Conservation (phyloP, 2,888 invertebrate species). For the Syrista parreyssii region DNA sequence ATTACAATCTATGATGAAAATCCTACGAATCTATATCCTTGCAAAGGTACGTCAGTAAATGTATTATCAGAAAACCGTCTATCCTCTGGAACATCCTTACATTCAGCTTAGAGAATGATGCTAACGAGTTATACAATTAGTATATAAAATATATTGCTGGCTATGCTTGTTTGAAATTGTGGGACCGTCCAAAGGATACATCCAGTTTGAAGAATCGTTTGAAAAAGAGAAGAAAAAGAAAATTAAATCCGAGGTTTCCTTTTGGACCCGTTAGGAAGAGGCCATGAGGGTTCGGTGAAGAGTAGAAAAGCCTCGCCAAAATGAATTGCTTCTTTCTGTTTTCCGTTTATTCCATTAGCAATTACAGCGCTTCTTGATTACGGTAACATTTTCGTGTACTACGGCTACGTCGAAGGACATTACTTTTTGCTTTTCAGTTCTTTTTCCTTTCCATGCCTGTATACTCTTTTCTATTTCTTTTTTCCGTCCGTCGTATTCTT, state of each 20-base stretch:
- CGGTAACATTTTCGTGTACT: slow-evolving; percentile 42
- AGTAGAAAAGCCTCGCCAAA: slow-evolving; percentile 54
- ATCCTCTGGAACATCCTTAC: not conserved
- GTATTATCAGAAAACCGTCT: not conserved
- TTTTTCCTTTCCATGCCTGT: not conserved
- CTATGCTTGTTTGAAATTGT: not conserved
- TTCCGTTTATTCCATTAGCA: slow-evolving; percentile 52
- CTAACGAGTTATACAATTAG: not conserved
- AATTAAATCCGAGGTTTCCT: not conserved
- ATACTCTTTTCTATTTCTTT: not conserved
- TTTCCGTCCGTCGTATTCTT: not conserved
- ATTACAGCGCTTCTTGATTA: slow-evolving; percentile 50
- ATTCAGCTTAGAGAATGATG: not conserved
- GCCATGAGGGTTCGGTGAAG: slow-evolving; percentile 45
- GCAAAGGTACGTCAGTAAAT: not conserved
- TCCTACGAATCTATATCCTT: not conserved
- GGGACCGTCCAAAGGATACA: not conserved
- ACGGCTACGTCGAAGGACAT: slow-evolving; percentile 32
- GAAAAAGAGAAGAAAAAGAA: not conserved
- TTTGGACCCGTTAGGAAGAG: slow-evolving; percentile 34
- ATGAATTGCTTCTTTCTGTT: slow-evolving; percentile 43
- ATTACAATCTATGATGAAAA: not conserved
- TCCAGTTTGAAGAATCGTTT: not conserved
- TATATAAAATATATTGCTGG: not conserved
- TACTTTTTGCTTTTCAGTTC: not conserved